Evolutionary conservation across 2,113 vertebrate species (phyloP).

Genomic region (Callaeas wilsoni): DNA sequence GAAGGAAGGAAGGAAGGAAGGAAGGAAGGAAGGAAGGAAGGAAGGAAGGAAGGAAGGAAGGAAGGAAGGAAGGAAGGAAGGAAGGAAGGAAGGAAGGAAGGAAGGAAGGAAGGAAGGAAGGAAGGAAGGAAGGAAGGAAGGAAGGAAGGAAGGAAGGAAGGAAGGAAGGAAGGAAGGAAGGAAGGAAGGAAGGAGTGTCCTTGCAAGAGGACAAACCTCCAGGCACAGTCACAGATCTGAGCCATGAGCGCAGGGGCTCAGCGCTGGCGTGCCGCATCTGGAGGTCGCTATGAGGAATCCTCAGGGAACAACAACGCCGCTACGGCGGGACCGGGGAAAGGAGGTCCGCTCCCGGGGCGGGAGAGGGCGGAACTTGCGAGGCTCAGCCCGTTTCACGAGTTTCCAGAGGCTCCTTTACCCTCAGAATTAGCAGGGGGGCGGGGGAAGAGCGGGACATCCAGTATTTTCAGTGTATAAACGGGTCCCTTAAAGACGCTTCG

Average conservation of each 20-base stretch:
- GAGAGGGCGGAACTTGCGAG: not conserved
- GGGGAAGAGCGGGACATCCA: not conserved
- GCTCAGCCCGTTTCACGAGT: not conserved
- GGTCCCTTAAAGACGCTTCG: not conserved
- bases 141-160: too few species aligned
- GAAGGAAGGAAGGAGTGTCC: too few species aligned
- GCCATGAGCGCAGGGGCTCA: not conserved
- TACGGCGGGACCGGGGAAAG: too few species aligned
- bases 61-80: too few species aligned
- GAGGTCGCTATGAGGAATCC: not conserved
- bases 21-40: too few species aligned
- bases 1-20: too few species aligned
- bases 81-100: too few species aligned
- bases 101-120: too few species aligned
- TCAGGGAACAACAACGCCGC: not conserved
- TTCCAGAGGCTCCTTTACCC: not conserved
- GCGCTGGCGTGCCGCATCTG: accelerated
- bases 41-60: too few species aligned
- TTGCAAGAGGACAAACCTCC: not conserved
- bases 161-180: too few species aligned
- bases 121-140: too few species aligned
- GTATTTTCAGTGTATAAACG: not conserved
- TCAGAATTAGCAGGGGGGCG: accelerated
- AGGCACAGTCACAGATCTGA: not conserved
- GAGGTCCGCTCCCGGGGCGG: not conserved